Percentiles rank a stretch among this genome's conserved stretches.
These are phyloP conservation scores for Phrixothrix hirtus DNA, from an alignment of 2,888 invertebrate genomes.

Conservation along the genomic window DNA sequence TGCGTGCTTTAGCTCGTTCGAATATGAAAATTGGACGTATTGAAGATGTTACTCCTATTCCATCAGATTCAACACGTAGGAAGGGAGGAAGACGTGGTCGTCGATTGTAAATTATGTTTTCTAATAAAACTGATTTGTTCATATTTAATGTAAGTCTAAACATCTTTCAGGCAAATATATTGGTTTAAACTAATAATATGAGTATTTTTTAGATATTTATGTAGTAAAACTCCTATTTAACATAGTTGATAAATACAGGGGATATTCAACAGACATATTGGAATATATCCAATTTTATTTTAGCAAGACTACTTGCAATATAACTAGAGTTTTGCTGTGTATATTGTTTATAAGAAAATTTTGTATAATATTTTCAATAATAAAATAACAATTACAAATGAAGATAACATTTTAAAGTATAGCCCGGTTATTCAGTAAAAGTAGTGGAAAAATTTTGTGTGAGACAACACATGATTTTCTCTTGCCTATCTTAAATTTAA, in stretches of 20 bases:
- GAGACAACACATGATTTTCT: too few relatives aligned
- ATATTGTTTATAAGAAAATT: too few relatives aligned
- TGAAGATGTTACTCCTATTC: slow-evolving; percentile 99
- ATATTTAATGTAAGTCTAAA: slow-evolving; percentile 18
- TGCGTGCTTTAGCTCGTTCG: slow-evolving; percentile 96
- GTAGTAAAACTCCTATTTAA: too few relatives aligned
- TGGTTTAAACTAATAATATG: neutral
- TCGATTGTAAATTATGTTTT: slow-evolving; percentile 78
- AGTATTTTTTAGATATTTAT: slow-evolving; percentile 9
- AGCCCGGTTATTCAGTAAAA: too few relatives aligned
- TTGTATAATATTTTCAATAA: too few relatives aligned
- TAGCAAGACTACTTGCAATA: too few relatives aligned
- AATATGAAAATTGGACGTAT: slow-evolving; percentile 99
- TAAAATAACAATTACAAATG: too few relatives aligned
- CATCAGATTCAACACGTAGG: slow-evolving; percentile 98
- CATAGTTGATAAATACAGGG: neutral
- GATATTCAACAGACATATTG: neutral
- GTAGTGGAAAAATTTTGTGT: too few relatives aligned
- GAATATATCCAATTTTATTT: too few relatives aligned
- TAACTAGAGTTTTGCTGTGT: neutral
- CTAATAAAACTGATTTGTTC: slow-evolving; percentile 3
- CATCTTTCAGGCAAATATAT: slow-evolving; percentile 7
- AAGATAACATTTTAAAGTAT: too few relatives aligned
- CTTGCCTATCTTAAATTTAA: too few relatives aligned
- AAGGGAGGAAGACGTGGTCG: slow-evolving; percentile 99